Percentiles rank a stretch among this genome's conserved stretches.
phyloP scores from a whole-genome alignment of 1,140 invertebrate species.

The Bactericera cockerelli region DNA sequence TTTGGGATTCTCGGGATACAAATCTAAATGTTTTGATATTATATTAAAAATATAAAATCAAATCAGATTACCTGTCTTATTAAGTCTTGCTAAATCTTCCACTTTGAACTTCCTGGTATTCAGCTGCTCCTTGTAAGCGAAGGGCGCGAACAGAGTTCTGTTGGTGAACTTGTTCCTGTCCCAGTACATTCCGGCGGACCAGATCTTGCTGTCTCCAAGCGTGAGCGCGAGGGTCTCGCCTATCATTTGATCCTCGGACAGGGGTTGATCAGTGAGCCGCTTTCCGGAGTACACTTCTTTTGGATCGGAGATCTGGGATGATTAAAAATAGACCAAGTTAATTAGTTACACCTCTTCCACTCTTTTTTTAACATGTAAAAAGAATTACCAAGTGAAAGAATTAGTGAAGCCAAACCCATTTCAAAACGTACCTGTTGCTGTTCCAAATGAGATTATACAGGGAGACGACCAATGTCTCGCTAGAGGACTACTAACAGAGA shows the following conservation, averaged over 20 bases:
- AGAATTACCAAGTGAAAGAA: too few relatives aligned
- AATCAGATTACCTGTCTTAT: constrained; percentile 54
- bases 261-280: constrained; percentile 65
- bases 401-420: too few relatives aligned
- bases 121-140: constrained; percentile 64
- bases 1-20: too few relatives aligned
- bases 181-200: constrained; percentile 85
- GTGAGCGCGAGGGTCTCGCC: constrained; percentile 81
- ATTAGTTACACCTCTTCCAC: too few relatives aligned
- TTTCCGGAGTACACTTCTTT: constrained; percentile 88
- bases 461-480: too few relatives aligned
- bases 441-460: too few relatives aligned
- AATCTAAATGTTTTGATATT: too few relatives aligned
- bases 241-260: constrained; percentile 89
- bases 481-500: too few relatives aligned
- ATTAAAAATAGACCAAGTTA: constrained; percentile 20
- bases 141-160: constrained; percentile 82
- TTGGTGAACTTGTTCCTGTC: constrained; percentile 92
- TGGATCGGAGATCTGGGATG: constrained; percentile 66
- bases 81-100: constrained; percentile 70
- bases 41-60: too few relatives aligned
- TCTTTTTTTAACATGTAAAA: too few relatives aligned
- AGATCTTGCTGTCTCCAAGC: constrained; percentile 78
- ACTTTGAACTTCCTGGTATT: constrained; percentile 72
- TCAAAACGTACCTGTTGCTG: too few relatives aligned